Conservation (phyloP, 37 sponge, comb jelly and placozoan species). For the Eunapius fragilis region DNA sequence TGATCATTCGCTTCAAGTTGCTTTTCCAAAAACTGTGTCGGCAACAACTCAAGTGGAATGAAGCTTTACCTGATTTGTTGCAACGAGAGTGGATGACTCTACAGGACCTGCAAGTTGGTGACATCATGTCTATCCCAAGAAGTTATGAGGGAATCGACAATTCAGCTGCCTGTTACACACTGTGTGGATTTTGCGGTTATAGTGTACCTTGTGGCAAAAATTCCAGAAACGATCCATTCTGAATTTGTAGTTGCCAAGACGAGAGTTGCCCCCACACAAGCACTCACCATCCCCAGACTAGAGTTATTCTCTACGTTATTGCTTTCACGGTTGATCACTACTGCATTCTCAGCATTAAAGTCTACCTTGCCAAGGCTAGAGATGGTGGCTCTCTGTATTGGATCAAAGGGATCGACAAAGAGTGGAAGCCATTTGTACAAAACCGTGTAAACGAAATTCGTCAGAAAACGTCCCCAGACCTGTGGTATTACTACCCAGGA, state of each 20-base stretch:
- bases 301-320: slow-evolving; percentile 37
- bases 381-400: slow-evolving; percentile 11
- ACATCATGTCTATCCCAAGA: slow-evolving; percentile 13
- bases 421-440: slow-evolving; percentile 23
- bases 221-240: background rate
- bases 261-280: slow-evolving; percentile 21
- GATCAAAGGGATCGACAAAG: slow-evolving; percentile 13
- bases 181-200: slow-evolving; percentile 42
- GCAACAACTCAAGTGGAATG: slow-evolving; percentile 5
- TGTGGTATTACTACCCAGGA: slow-evolving; percentile 21
- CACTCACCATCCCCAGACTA: slow-evolving; percentile 34
- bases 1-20: slow-evolving; percentile 28
- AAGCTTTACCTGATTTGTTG: background rate
- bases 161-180: background rate
- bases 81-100: background rate
- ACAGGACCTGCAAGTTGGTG: background rate
- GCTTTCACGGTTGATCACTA: slow-evolving; percentile 22
- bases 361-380: background rate
- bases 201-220: slow-evolving; percentile 13
- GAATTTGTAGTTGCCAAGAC: slow-evolving; percentile 33
- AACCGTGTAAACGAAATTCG: slow-evolving; percentile 30
- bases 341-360: background rate
- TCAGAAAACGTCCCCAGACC: background rate
- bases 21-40: slow-evolving; percentile 12
- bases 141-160: slow-evolving; percentile 10